These are phyloP conservation scores for Cybosia mesomella DNA, from an alignment of 2,888 invertebrate species.

Conservation along the genomic window DNA sequence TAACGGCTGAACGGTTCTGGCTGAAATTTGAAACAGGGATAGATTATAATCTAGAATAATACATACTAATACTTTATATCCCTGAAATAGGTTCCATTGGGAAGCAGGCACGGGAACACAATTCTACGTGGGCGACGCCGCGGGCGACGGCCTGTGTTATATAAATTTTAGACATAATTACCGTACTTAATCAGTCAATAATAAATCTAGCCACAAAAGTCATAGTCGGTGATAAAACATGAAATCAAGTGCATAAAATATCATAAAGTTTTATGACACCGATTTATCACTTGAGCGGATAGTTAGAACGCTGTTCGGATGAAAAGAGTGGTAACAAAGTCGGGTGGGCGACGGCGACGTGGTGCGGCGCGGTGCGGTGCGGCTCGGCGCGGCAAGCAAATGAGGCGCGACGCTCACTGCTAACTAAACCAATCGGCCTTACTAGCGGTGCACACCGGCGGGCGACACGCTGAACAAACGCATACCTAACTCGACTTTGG, in stretches of 20 bases:
- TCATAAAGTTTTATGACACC: slow-evolving; percentile 63
- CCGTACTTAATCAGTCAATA: background rate
- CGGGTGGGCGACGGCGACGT: slow-evolving; percentile 44
- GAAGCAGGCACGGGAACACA: background rate
- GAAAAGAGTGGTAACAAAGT: slow-evolving; percentile 85
- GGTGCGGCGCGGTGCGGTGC: slow-evolving; percentile 40
- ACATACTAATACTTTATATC: too few species aligned
- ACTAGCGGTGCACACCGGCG: slow-evolving; percentile 63
- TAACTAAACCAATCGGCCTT: slow-evolving; percentile 86
- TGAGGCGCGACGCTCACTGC: slow-evolving; percentile 86
- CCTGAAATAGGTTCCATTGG: too few species aligned
- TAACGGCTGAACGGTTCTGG: too few species aligned
- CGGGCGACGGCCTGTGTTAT: too few species aligned
- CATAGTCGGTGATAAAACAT: slow-evolving; percentile 38
- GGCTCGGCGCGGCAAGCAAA: slow-evolving; percentile 77
- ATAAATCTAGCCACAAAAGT: slow-evolving; percentile 22
- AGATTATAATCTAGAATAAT: too few species aligned
- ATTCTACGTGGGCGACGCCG: background rate
- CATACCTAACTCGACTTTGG: background rate
- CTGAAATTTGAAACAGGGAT: too few species aligned
- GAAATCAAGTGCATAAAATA: slow-evolving; percentile 51
- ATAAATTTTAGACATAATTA: background rate
- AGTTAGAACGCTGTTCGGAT: slow-evolving; percentile 76
- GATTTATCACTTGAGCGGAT: slow-evolving; percentile 78
- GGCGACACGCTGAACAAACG: slow-evolving; percentile 29